Evolutionary conservation across 2,113 vertebrate genomes (phyloP).

Genomic region (Zosterops japonicus): DNA sequence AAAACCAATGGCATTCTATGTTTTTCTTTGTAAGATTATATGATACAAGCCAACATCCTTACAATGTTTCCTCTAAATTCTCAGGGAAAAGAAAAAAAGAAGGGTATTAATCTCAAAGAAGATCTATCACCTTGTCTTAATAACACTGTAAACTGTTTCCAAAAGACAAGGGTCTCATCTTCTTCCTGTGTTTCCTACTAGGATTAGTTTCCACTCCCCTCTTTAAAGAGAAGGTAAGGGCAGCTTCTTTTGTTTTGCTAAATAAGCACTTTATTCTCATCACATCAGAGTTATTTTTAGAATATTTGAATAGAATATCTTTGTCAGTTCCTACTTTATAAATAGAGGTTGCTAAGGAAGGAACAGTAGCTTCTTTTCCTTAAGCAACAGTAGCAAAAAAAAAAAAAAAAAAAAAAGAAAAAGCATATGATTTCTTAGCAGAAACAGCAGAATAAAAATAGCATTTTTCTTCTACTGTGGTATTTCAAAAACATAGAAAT

Average conservation of each 20-base stretch:
- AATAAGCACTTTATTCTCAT: not conserved
- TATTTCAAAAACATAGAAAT: not conserved
- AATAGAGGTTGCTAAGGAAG: slow-evolving; percentile 50
- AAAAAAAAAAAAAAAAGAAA: not conserved
- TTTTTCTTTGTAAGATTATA: not conserved
- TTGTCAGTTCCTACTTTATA: slow-evolving; percentile 20
- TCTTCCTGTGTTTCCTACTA: not conserved
- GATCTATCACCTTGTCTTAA: not conserved
- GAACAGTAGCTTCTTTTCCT: slow-evolving; percentile 36
- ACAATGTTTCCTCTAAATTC: not conserved
- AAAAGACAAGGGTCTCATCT: not conserved
- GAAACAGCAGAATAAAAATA: slow-evolving; percentile 3
- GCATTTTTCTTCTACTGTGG: not conserved
- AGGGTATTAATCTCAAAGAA: not conserved
- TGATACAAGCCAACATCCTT: not conserved
- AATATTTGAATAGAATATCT: slow-evolving; percentile 14
- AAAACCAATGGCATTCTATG: not conserved
- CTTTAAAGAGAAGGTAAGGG: not conserved
- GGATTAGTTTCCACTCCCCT: not conserved
- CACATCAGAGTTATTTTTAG: slow-evolving; percentile 45
- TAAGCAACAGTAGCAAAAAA: not conserved
- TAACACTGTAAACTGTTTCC: not conserved
- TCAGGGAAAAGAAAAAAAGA: not conserved
- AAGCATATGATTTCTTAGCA: slow-evolving; percentile 31
- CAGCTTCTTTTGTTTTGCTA: slow-evolving; percentile 6